Base-by-base conservation (phyloP, 2,888 invertebrate species). In the Pristionchus japonicus region DNA sequence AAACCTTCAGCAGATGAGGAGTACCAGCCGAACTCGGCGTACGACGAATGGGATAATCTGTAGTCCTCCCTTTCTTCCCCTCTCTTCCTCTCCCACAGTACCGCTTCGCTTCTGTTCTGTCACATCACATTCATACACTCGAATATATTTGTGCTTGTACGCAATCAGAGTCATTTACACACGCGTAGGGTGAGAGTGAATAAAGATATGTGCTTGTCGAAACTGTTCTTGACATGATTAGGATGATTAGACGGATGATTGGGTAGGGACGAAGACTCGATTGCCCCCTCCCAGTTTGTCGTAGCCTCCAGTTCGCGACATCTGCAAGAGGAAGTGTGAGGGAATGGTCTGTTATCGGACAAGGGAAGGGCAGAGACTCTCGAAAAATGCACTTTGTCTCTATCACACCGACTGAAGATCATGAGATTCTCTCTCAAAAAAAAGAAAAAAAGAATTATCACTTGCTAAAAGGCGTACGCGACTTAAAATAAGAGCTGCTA, bases 21-120 rank as follows among this genome's bases (percentile, higher is more conserved):
- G 27, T 91, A 90, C 86, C 90, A 91, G 47, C 90, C 91, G 37
- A 92, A 91, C 37, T 90, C 93, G 0, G 92, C 92, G 31, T 93
- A 93, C 88, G 93, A 93, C 83, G 93, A 93, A 49, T 93, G 93
- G 93, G 93, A 93, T 82, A 93, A 92, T 84, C 88, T 93, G 89
- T 93, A 89, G 61, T 15, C 49, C n/a, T n/a, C n/a, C n/a, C n/a
- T n/a, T n/a, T 23, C 40, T 3, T 23, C 9, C 7, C 70, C 37
- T 15, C n/a, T 80, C 47, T 27, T 23, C 43, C 84, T 40, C 64
- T 80, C 17, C n/a, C 49, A 23, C 31, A 77, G n/a, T 84, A 20
- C 52, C n/a, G 85, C 82, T 83, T 34, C 31, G 77, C 77, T 77
- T 77, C 49, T 82, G 82, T 82, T 57, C 34, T 37, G 40, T 37